A percentile compares a stretch with the other conserved stretches of the same genome.
Conservation (phyloP, 1,140 invertebrate species). For the Myzus persicae region DNA sequence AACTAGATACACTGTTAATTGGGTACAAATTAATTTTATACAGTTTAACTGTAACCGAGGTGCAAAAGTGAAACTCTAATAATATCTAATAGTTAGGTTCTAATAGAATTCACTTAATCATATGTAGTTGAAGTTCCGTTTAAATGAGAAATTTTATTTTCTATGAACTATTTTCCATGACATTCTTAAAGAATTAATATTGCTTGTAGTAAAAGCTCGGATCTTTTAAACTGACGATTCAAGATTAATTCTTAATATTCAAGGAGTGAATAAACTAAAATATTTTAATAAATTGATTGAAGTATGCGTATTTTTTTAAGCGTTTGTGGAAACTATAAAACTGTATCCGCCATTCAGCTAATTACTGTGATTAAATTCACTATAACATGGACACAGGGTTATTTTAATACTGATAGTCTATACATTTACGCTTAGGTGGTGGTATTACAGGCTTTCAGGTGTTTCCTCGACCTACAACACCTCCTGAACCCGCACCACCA, state of each 20-base stretch:
- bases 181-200: not conserved
- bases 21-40: not conserved
- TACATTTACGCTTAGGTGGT: slow-evolving; percentile 41
- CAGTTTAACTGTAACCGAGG: not conserved
- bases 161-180: not conserved
- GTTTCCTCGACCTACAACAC: slow-evolving; percentile 81
- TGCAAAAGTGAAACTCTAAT: not conserved
- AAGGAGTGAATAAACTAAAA: not conserved
- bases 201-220: not conserved
- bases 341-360: not conserved
- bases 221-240: not conserved
- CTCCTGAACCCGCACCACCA: slow-evolving; percentile 81
- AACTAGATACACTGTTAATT: not conserved
- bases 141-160: not conserved
- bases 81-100: too few species aligned
- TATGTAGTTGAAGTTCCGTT: not conserved
- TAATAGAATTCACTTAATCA: not conserved
- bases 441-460: slow-evolving; percentile 75
- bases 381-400: not conserved
- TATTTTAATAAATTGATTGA: not conserved
- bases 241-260: not conserved
- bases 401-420: slow-evolving; percentile 9
- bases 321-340: not conserved
- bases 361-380: not conserved
- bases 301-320: not conserved